Conservation (phyloP, 2,888 invertebrate genomes). For the Scaptomyza reducta region DNA sequence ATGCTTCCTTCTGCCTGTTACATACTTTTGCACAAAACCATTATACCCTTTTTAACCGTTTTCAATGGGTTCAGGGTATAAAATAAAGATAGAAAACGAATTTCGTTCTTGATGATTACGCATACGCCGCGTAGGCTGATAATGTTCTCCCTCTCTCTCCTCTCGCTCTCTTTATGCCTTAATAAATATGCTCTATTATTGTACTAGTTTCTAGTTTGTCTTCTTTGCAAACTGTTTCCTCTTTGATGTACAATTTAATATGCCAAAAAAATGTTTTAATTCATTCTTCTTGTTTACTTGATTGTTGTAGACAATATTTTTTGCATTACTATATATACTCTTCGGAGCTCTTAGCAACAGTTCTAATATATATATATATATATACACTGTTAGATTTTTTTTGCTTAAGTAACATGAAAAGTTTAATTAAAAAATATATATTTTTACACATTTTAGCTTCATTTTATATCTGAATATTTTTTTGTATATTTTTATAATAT, state of each 20-base stretch:
- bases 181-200: slow-evolving; percentile 26
- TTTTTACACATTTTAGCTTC: too few species aligned
- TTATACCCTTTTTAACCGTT: too few species aligned
- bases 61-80: too few species aligned
- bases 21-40: too few species aligned
- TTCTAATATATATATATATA: too few species aligned
- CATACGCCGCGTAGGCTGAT: slow-evolving; percentile 57
- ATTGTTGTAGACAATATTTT: not conserved
- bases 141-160: slow-evolving; percentile 18
- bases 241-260: slow-evolving; percentile 16
- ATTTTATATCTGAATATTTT: too few species aligned
- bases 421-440: too few species aligned
- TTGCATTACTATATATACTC: not conserved
- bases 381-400: too few species aligned
- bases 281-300: not conserved
- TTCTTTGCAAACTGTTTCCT: slow-evolving; percentile 11
- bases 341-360: not conserved
- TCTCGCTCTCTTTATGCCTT: not conserved
- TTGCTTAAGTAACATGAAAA: too few species aligned
- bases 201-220: slow-evolving; percentile 12
- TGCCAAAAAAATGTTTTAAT: not conserved
- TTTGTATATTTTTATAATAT: too few species aligned
- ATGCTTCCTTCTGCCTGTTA: too few species aligned
- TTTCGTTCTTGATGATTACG: slow-evolving; percentile 54
- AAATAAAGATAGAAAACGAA: not conserved